A percentile compares a stretch with the other conserved stretches of the same genome.
phyloP scores from a whole-genome alignment of 2,888 invertebrate genomes.

The Tipula lateralis region DNA sequence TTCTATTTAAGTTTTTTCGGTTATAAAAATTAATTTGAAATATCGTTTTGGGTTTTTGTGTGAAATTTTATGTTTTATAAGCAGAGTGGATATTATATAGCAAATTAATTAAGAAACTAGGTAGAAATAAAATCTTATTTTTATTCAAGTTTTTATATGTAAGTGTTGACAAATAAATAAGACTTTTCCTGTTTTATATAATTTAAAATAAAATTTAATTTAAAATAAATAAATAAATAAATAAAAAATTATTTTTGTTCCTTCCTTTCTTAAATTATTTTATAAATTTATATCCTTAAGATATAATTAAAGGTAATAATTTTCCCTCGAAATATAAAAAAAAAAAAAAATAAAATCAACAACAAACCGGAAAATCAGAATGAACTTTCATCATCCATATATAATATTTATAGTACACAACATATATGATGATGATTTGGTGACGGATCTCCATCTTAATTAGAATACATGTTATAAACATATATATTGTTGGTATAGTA shows the following conservation, averaged over 20 bases:
- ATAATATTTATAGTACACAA: background rate
- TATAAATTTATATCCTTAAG: conserved; percentile 15
- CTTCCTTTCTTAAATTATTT: background rate
- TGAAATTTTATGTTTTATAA: background rate
- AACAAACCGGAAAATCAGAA: background rate
- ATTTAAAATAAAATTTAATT: background rate
- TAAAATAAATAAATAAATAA: background rate
- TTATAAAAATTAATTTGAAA: background rate
- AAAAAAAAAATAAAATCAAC: background rate
- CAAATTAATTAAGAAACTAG: background rate
- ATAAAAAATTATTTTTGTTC: background rate
- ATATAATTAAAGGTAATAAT: background rate
- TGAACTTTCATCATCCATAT: background rate
- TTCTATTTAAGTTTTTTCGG: background rate
- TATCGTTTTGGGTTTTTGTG: background rate
- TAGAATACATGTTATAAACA: background rate
- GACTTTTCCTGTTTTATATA: background rate
- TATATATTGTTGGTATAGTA: background rate
- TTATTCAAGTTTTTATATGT: background rate
- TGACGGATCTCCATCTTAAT: conserved; percentile 29
- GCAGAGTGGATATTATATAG: background rate
- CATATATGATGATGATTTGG: conserved; percentile 7
- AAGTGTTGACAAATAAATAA: background rate
- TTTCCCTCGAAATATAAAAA: background rate
- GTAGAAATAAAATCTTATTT: background rate